These are phyloP conservation scores for Dorcus parallelipipedus DNA, from an alignment of 2,888 invertebrate genomes.

Conservation along the genomic window DNA sequence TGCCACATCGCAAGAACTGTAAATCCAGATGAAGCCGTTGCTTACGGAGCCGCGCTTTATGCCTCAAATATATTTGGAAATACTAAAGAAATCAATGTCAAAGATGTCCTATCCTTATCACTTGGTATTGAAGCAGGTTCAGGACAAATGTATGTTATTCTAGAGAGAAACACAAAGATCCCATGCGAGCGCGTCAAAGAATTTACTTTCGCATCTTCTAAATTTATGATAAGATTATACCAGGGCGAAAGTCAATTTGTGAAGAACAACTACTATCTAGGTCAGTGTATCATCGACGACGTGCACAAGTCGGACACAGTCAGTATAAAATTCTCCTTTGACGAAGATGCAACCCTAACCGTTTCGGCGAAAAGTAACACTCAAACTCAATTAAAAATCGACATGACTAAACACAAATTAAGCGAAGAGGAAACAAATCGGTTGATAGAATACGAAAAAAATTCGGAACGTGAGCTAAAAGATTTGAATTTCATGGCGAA, in stretches of 20 bases:
- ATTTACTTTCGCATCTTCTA: slow-evolving; percentile 19
- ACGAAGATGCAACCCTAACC: too few relatives aligned
- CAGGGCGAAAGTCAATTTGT: slow-evolving; percentile 4
- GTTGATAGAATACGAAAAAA: too few relatives aligned
- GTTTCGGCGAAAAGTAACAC: too few relatives aligned
- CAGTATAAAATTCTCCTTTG: too few relatives aligned
- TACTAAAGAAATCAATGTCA: slow-evolving; percentile 9
- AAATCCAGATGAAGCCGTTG: slow-evolving; percentile 34
- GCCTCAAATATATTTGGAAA: slow-evolving; percentile 13
- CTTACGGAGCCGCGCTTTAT: slow-evolving; percentile 34
- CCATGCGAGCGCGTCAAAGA: slow-evolving; percentile 11
- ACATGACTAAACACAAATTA: too few relatives aligned
- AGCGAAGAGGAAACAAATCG: too few relatives aligned
- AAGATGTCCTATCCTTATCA: not conserved
- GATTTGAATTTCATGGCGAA: too few relatives aligned
- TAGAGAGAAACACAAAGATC: slow-evolving; percentile 26
- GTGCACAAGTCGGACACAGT: too few relatives aligned
- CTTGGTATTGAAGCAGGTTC: slow-evolving; percentile 22
- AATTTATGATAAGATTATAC: slow-evolving; percentile 10
- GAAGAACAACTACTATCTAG: slow-evolving; percentile 4
- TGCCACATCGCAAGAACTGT: slow-evolving; percentile 22
- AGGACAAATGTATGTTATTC: slow-evolving; percentile 23
- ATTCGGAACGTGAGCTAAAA: too few relatives aligned
- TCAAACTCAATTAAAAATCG: too few relatives aligned
- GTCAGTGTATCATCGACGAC: not conserved